Percentiles rank a stretch among this genome's conserved stretches.
Evolutionary conservation across 2,113 vertebrate genomes (phyloP).

Genomic region (Eidolon helvum): DNA sequence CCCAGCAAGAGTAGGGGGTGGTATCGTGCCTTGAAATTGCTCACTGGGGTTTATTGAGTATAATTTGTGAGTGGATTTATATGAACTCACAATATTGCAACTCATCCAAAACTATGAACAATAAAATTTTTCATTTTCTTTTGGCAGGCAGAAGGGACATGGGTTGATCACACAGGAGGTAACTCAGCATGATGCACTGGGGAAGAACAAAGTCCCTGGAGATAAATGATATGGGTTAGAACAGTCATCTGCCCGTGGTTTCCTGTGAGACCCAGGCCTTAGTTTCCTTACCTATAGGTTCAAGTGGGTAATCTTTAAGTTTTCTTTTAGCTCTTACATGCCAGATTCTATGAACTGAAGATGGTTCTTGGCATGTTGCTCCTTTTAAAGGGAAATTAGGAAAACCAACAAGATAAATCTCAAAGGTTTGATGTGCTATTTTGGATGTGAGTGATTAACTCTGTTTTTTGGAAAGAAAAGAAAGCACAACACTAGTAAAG

Average conservation of each 20-base stretch:
- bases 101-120: slow-evolving; percentile 84
- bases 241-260: neutral
- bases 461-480: neutral
- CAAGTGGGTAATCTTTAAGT: neutral
- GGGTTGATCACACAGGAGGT: slow-evolving; percentile 62
- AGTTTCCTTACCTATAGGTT: neutral
- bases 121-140: slow-evolving; percentile 86
- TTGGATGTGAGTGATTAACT: neutral
- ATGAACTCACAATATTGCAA: slow-evolving; percentile 82
- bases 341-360: neutral
- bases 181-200: neutral
- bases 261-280: neutral
- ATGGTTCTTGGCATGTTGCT: neutral
- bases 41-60: slow-evolving; percentile 82
- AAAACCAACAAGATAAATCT: neutral
- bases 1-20: slow-evolving; percentile 76
- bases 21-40: slow-evolving; percentile 81
- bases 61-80: slow-evolving; percentile 87
- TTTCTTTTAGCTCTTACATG: neutral
- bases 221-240: neutral
- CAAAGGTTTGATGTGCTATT: neutral
- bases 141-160: slow-evolving; percentile 77
- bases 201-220: neutral
- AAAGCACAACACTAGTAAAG: neutral
- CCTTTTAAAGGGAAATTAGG: neutral